Percentiles rank a stretch among this genome's conserved stretches.
Conservation (phyloP, 2,113 vertebrate genomes). For the Diadophis punctatus region DNA sequence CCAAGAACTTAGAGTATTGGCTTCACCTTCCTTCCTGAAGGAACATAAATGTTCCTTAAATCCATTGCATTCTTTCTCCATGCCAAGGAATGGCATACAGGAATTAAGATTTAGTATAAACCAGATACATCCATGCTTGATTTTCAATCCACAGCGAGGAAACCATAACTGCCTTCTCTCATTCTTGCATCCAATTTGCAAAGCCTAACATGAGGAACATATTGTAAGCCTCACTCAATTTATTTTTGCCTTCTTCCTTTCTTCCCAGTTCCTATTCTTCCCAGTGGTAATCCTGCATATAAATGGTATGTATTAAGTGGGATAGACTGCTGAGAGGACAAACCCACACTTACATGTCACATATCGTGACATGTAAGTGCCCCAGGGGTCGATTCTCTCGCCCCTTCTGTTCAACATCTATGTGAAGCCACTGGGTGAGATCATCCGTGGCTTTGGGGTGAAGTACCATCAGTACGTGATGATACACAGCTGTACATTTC, state of each 20-base stretch:
- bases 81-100: neutral
- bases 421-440: no score
- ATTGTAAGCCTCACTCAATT: neutral
- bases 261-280: neutral
- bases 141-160: neutral
- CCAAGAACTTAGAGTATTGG: neutral
- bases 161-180: no score
- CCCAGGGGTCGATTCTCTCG: no score
- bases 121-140: neutral
- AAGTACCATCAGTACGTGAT: no score
- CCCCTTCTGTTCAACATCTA: no score
- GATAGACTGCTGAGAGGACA: neutral
- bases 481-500: no score
- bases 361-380: no score
- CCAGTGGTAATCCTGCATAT: neutral
- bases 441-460: no score
- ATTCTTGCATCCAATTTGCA: neutral
- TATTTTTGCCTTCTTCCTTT: neutral
- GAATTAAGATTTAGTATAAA: neutral
- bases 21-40: neutral
- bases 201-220: neutral
- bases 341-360: neutral
- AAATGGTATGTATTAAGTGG: neutral
- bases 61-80: neutral
- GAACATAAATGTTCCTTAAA: neutral